Evolutionary conservation across 2,888 invertebrate genomes (phyloP).

Genomic region (Archips xylosteana): DNA sequence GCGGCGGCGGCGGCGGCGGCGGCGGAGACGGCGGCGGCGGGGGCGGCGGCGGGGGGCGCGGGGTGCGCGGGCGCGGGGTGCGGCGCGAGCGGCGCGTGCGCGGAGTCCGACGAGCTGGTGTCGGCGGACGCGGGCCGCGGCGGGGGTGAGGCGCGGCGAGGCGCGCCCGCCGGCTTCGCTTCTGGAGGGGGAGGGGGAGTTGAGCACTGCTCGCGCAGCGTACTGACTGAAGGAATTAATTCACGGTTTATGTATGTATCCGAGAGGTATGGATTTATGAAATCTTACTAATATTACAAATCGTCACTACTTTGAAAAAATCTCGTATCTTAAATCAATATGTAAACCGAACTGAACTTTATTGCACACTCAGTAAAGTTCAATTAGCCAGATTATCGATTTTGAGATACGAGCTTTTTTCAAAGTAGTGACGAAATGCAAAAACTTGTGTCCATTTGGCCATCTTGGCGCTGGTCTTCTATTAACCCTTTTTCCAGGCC

Average conservation of each 20-base stretch:
- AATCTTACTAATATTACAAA: no score
- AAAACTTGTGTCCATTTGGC: no score
- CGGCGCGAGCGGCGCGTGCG: constrained; percentile 70
- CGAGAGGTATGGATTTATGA: no score
- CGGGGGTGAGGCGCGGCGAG: constrained; percentile 65
- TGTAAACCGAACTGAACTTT: no score
- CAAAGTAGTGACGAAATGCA: no score
- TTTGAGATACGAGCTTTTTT: no score
- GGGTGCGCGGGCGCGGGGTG: constrained; percentile 48
- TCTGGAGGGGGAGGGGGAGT: constrained; percentile 4
- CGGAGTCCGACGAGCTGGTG: constrained; percentile 83
- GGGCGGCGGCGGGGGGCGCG: constrained; percentile 44
- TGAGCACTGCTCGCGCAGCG: neutral
- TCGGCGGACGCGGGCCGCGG: constrained; percentile 83
- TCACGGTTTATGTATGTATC: neutral
- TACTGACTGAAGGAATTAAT: neutral
- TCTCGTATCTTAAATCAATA: no score
- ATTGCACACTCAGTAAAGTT: no score
- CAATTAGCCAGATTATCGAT: no score
- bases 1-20: constrained; percentile 48
- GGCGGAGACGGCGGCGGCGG: constrained; percentile 71
- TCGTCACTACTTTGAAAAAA: no score
- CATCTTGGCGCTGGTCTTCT: no score
- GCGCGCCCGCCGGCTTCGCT: constrained; percentile 46
- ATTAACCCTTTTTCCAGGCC: no score